phyloP scores from a whole-genome alignment of 2,888 invertebrate species.

The Ectobius pallidus region DNA sequence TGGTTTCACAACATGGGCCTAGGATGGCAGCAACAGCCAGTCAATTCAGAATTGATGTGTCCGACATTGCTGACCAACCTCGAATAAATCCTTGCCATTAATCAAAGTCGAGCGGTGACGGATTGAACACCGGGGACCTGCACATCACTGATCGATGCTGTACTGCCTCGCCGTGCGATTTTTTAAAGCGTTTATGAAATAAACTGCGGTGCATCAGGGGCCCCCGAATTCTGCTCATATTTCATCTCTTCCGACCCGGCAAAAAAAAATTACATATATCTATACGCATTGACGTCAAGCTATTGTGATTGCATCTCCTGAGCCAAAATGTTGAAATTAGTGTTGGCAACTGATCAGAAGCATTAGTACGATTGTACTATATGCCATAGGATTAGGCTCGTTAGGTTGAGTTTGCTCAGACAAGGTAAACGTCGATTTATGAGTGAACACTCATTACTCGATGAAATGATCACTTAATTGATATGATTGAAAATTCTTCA shows the following conservation, averaged over 20 bases:
- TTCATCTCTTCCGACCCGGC: conserved; percentile 16
- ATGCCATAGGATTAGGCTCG: no score
- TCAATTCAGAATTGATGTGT: conserved; percentile 43
- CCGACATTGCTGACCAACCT: conserved; percentile 38
- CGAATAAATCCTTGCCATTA: conserved; percentile 43
- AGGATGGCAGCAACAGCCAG: conserved; percentile 21
- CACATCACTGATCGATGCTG: conserved; percentile 41
- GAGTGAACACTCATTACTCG: no score
- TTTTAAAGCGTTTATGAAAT: conserved; percentile 32
- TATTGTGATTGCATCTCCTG: conserved; percentile 17
- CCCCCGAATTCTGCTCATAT: conserved; percentile 27
- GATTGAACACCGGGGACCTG: conserved; percentile 43
- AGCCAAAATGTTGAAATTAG: conserved; percentile 19
- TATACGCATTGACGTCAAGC: conserved; percentile 25
- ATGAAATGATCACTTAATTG: no score
- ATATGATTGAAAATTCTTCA: no score
- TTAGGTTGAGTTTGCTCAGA: no score
- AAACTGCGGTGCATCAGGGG: conserved; percentile 32
- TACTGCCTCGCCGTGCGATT: conserved; percentile 17
- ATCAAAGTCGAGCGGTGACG: conserved; percentile 44
- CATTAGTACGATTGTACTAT: no score
- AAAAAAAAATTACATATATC: background rate
- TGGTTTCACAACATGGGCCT: conserved; percentile 28
- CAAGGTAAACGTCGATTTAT: no score
- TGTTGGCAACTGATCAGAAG: background rate